Conservation (phyloP, 2,113 vertebrate species). For the Lepus europaeus region DNA sequence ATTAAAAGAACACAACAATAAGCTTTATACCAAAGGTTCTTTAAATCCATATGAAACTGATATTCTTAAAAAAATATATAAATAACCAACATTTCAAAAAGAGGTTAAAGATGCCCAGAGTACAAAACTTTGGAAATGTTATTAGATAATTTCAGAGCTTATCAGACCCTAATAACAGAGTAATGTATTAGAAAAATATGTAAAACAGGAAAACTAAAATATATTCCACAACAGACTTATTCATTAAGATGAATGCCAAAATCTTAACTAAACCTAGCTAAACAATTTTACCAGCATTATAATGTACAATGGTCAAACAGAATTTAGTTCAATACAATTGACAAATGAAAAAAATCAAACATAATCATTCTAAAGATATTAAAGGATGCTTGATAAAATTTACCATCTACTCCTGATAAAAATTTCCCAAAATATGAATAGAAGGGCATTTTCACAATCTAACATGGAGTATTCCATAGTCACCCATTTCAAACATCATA, state of each 20-base stretch:
- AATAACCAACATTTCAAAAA: neutral
- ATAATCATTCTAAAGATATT: conserved; percentile 24
- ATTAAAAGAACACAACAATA: neutral
- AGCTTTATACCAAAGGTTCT: neutral
- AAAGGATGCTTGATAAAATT: neutral
- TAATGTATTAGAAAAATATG: neutral
- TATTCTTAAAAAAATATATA: neutral
- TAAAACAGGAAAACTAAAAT: neutral
- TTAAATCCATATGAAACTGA: neutral
- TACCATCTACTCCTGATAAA: neutral
- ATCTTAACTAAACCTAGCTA: neutral
- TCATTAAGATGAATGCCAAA: neutral
- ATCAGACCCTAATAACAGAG: neutral
- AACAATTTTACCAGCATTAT: neutral
- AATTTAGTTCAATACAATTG: neutral
- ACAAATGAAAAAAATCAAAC: neutral
- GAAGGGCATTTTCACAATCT: neutral
- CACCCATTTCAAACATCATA: neutral
- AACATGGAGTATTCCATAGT: neutral
- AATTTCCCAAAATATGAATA: neutral
- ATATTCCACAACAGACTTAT: neutral
- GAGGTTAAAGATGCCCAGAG: neutral
- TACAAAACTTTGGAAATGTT: neutral
- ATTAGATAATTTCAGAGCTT: neutral
- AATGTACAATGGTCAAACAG: neutral